Conservation (phyloP, 2,797 vertebrate species). For the Myotis planiceps region DNA sequence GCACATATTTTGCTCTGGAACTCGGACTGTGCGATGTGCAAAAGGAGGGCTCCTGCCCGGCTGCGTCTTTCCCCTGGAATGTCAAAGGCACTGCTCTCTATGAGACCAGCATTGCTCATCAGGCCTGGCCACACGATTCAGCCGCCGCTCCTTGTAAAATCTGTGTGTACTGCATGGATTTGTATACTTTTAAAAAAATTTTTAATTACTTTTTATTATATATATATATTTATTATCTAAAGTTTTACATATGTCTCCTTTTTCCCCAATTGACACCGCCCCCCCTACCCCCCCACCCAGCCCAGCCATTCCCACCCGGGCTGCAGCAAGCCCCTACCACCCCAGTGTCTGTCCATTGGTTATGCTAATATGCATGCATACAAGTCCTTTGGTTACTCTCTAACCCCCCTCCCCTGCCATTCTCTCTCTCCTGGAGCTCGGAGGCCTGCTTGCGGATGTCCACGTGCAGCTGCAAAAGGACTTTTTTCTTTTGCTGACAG, state of each 20-base stretch:
- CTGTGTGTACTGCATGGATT: background rate
- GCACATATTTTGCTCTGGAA: background rate
- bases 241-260: no score
- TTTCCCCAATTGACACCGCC: no score
- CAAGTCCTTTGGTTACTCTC: no score
- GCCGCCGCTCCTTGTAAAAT: slow-evolving; percentile 37
- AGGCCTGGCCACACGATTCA: background rate
- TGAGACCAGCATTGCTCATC: slow-evolving; percentile 38
- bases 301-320: no score
- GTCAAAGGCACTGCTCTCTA: slow-evolving; percentile 34
- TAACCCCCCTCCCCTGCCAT: no score
- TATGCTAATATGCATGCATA: no score
- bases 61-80: background rate
- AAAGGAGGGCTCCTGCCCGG: background rate
- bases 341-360: no score
- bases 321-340: no score
- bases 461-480: background rate
- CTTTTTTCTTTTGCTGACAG: slow-evolving; percentile 61
- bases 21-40: fast-evolving
- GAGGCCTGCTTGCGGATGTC: slow-evolving; percentile 55
- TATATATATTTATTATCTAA: no score
- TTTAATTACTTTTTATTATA: no score
- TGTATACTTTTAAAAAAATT: background rate
- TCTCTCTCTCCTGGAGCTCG: background rate
- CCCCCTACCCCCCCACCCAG: no score